Evolutionary conservation across 1,140 invertebrate species (phyloP).

Genomic region (Arctopsyche grandis): DNA sequence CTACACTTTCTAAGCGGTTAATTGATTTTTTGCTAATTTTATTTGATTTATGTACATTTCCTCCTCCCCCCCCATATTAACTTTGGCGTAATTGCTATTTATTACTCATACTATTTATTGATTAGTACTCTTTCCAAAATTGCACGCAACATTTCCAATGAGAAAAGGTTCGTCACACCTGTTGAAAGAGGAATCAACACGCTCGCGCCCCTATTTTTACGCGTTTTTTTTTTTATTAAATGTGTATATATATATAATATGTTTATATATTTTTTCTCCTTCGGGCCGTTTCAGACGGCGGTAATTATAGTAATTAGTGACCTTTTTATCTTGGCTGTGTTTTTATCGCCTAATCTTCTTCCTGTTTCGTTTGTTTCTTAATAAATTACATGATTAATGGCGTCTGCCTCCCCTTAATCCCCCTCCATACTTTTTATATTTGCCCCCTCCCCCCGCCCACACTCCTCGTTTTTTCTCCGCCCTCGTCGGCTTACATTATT

Average conservation of each 20-base stretch:
- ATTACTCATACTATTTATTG: no score
- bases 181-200: conserved; percentile 14
- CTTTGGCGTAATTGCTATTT: no score
- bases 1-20: background rate
- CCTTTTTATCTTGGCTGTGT: conserved; percentile 25
- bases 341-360: conserved; percentile 28
- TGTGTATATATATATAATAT: background rate
- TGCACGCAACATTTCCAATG: background rate
- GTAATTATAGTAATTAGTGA: conserved; percentile 28
- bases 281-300: background rate
- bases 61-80: no score
- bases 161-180: conserved; percentile 27
- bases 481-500: conserved; percentile 7
- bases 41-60: background rate
- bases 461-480: conserved; percentile 13
- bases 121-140: background rate
- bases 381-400: conserved; percentile 32
- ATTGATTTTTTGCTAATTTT: background rate
- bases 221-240: background rate
- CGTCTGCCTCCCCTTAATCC: conserved; percentile 8
- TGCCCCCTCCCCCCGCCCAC: background rate
- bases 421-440: background rate
- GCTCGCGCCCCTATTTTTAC: conserved; percentile 4
- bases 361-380: conserved; percentile 32
- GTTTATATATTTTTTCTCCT: background rate